Evolutionary conservation across 1,140 invertebrate species (phyloP).

Genomic region (Bombus polaris): DNA sequence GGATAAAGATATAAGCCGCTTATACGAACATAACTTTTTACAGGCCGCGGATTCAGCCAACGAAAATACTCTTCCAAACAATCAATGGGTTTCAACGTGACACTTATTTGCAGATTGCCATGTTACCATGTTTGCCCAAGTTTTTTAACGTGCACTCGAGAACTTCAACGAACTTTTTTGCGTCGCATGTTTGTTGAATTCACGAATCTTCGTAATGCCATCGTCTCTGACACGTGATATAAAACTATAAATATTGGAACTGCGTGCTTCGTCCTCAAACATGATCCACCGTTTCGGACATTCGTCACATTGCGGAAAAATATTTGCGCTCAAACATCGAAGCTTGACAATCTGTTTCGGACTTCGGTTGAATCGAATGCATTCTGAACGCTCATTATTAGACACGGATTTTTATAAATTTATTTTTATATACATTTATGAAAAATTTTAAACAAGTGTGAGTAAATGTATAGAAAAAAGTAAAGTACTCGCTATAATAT

Average conservation of each 20-base stretch:
- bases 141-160: background rate
- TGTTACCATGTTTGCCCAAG: background rate
- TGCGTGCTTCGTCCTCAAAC: background rate
- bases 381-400: too few relatives aligned
- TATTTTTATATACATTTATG: too few relatives aligned
- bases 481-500: too few relatives aligned
- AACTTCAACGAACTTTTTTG: background rate
- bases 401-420: too few relatives aligned
- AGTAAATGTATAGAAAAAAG: too few relatives aligned
- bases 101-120: conserved; percentile 2
- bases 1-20: conserved; percentile 20
- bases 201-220: background rate
- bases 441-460: too few relatives aligned
- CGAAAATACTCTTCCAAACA: conserved; percentile 18
- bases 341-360: too few relatives aligned
- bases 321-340: background rate
- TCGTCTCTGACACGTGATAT: background rate
- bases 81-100: conserved; percentile 7
- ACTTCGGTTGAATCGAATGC: too few relatives aligned
- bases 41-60: background rate
- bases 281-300: background rate
- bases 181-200: background rate
- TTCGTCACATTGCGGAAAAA: background rate
- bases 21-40: conserved; percentile 18
- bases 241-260: conserved; percentile 6